Conservation (phyloP, 2,797 vertebrate genomes). For the Ciconia nigra region DNA sequence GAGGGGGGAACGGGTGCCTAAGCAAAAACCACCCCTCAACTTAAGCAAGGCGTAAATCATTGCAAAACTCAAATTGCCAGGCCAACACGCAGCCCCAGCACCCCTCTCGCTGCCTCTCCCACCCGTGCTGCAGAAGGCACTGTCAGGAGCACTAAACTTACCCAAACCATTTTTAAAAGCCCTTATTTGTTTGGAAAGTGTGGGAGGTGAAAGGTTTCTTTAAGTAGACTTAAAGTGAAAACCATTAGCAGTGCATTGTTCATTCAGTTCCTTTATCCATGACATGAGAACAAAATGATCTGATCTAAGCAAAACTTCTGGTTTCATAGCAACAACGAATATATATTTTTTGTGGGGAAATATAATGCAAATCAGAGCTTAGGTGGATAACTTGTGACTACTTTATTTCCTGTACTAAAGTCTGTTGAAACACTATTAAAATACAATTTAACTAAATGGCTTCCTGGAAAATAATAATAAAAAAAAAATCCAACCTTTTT, state of each 20-base stretch:
- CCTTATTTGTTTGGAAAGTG: neutral
- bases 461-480: neutral
- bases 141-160: neutral
- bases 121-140: neutral
- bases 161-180: neutral
- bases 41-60: neutral
- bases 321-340: constrained; percentile 29
- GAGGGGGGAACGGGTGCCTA: neutral
- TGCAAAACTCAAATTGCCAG: neutral
- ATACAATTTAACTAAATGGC: neutral
- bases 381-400: constrained; percentile 1
- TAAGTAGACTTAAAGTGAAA: neutral
- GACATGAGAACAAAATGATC: constrained; percentile 39
- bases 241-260: neutral
- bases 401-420: constrained; percentile 7
- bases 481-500: neutral
- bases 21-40: neutral
- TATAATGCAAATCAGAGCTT: neutral
- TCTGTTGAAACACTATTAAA: constrained; percentile 15
- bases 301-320: constrained; percentile 50
- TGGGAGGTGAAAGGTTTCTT: constrained; percentile 18
- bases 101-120: neutral
- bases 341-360: neutral
- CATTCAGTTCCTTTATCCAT: constrained; percentile 5
- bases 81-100: neutral